Percentiles rank a stretch among this genome's conserved stretches.
phyloP scores from a whole-genome alignment of 2,113 vertebrate genomes.

The Patagioenas fasciata region DNA sequence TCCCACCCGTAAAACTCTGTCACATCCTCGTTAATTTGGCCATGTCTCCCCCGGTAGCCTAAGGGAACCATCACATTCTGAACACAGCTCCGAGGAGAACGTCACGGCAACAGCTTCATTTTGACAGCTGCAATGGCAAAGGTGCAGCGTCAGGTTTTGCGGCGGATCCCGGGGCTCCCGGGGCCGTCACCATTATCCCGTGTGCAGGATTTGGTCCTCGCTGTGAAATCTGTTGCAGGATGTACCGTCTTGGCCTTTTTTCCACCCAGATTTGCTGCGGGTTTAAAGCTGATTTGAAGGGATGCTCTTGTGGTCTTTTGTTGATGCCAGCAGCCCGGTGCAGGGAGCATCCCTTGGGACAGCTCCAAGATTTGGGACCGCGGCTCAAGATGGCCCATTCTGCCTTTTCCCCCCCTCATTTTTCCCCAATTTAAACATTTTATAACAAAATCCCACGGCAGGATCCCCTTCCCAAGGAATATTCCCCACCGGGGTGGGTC shows the following conservation, averaged over 20 bases:
- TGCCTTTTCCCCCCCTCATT: fast-evolving
- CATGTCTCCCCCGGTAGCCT: constrained; percentile 44
- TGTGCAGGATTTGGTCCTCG: background rate
- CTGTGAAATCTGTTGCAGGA: no score
- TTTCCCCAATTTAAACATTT: background rate
- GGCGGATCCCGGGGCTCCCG: fast-evolving
- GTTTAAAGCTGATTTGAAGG: background rate
- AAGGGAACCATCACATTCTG: constrained; percentile 50
- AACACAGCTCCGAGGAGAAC: constrained; percentile 9
- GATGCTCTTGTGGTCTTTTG: background rate
- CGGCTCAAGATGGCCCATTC: fast-evolving
- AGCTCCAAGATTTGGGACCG: fast-evolving
- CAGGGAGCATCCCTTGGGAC: background rate
- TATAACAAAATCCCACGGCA: fast-evolving
- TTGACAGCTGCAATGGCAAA: constrained; percentile 50
- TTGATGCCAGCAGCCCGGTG: fast-evolving
- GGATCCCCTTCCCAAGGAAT: background rate
- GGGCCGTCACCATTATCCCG: fast-evolving
- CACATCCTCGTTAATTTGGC: constrained; percentile 60
- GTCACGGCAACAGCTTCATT: background rate
- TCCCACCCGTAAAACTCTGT: background rate
- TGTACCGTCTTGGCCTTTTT: fast-evolving
- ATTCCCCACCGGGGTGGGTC: fast-evolving
- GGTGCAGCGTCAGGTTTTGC: constrained; percentile 25
- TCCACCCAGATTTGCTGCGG: fast-evolving